phyloP scores from a whole-genome alignment of 2,888 invertebrate genomes.

The Disparrhopalites patrizii region DNA sequence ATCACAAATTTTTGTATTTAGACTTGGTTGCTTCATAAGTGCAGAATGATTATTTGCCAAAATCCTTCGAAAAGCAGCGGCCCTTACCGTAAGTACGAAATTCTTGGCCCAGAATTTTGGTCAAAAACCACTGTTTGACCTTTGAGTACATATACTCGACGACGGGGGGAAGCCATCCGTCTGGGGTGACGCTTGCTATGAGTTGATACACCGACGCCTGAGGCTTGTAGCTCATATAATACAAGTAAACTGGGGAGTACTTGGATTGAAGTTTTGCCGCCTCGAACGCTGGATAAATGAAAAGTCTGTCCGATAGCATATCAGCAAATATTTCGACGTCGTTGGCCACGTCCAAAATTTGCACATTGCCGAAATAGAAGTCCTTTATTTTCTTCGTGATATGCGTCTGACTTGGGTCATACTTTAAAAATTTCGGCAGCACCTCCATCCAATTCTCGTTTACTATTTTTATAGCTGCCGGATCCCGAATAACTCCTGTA shows the following conservation, averaged over 20 bases:
- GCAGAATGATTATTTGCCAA: no score
- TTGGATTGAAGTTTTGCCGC: constrained; percentile 5
- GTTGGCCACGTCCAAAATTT: constrained; percentile 8
- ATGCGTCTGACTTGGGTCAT: neutral
- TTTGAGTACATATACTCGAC: constrained; percentile 5
- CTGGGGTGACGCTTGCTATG: constrained; percentile 17
- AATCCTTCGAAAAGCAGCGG: neutral
- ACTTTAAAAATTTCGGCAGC: constrained; percentile 1
- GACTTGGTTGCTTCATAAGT: neutral
- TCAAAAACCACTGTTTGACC: constrained; percentile 11
- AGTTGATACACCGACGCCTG: constrained; percentile 17
- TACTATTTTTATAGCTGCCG: neutral
- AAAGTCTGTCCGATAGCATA: constrained; percentile 13
- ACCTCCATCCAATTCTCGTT: constrained; percentile 20
- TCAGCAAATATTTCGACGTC: constrained; percentile 3
- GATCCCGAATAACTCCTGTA: constrained; percentile 3
- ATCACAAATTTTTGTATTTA: neutral
- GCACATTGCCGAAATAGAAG: constrained; percentile 13
- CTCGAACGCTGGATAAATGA: constrained; percentile 21
- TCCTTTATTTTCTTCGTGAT: constrained; percentile 14
- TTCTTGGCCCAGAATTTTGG: neutral
- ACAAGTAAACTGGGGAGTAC: constrained; percentile 12
- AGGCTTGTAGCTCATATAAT: constrained; percentile 15
- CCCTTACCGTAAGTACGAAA: neutral
- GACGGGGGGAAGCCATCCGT: constrained; percentile 7